These are phyloP conservation scores for Acridotheres tristis DNA, from an alignment of 2,797 vertebrate genomes.

Conservation along the genomic window DNA sequence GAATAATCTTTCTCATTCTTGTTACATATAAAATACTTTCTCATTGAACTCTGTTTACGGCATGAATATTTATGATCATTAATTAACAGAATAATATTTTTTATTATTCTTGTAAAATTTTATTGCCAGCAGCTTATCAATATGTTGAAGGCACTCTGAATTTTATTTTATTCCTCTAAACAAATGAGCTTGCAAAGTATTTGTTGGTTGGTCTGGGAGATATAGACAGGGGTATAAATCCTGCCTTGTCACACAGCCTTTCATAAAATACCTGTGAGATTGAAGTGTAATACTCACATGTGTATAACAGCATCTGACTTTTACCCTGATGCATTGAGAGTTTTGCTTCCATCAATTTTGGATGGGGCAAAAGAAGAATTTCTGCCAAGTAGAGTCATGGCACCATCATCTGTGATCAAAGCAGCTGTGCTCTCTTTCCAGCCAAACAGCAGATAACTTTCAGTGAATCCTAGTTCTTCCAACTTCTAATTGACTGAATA, in stretches of 20 bases:
- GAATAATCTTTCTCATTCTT: background rate
- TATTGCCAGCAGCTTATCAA: background rate
- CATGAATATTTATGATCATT: background rate
- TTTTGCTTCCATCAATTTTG: background rate
- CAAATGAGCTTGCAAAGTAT: background rate
- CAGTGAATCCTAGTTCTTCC: background rate
- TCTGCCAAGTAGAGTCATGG: background rate
- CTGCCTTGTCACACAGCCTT: background rate
- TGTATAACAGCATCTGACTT: background rate
- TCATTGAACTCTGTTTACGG: background rate
- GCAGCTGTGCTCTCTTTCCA: background rate
- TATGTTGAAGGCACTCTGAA: background rate
- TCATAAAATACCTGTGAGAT: background rate
- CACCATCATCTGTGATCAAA: background rate
- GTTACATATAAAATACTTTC: background rate
- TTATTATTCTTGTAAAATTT: background rate
- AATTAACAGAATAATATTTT: background rate
- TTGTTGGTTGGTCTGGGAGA: background rate
- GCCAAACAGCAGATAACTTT: background rate
- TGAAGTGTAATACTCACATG: background rate
- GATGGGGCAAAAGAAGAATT: background rate
- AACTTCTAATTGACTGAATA: background rate
- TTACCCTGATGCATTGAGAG: background rate
- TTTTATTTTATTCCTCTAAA: background rate
- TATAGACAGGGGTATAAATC: background rate